phyloP scores from a whole-genome alignment of 2,888 invertebrate species.

The Acrobasis suavella region DNA sequence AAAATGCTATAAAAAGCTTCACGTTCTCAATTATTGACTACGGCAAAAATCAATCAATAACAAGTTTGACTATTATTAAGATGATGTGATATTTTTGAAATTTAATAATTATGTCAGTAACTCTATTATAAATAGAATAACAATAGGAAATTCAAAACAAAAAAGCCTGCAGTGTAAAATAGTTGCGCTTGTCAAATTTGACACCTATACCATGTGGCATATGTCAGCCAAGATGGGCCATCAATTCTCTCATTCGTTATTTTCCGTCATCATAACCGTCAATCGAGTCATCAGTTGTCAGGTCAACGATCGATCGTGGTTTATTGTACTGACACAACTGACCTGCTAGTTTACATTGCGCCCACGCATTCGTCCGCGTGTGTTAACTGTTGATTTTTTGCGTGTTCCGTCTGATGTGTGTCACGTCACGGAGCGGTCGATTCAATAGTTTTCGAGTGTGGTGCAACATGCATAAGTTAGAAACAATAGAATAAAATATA shows the following conservation, averaged over 20 bases:
- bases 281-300: slow-evolving; percentile 17
- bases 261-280: slow-evolving; percentile 16
- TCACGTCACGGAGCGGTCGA: slow-evolving; percentile 36
- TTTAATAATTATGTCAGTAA: no score
- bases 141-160: no score
- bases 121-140: no score
- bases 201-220: no score
- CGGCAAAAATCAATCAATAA: no score
- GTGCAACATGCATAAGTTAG: neutral
- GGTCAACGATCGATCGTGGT: slow-evolving; percentile 43
- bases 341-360: slow-evolving; percentile 54
- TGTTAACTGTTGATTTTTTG: slow-evolving; percentile 52
- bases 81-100: no score
- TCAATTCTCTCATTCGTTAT: neutral
- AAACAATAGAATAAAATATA: neutral
- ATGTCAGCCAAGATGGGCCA: neutral
- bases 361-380: slow-evolving; percentile 46
- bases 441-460: neutral
- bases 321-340: slow-evolving; percentile 46
- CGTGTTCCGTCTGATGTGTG: slow-evolving; percentile 35
- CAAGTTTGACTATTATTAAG: no score
- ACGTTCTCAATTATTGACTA: no score
- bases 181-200: no score
- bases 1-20: no score
- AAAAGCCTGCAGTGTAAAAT: no score